Conservation (phyloP, 2,888 invertebrate species). For the Heliconius hortense region DNA sequence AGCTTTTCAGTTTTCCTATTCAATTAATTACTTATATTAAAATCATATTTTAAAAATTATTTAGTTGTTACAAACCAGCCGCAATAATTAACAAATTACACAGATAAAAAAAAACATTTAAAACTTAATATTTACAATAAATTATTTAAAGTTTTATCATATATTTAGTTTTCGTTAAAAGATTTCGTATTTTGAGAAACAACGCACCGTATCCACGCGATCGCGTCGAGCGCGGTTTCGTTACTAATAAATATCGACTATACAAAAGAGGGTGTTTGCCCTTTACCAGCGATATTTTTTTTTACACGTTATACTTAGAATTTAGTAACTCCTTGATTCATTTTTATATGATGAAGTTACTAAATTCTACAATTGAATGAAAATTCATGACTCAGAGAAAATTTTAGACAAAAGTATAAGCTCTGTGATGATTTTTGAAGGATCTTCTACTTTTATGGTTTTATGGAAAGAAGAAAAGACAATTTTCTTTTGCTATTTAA, state of each 20-base stretch:
- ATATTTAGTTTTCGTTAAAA: slow-evolving; percentile 5
- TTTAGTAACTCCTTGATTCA: neutral
- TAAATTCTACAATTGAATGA: too few relatives aligned
- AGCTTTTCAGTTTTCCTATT: too few relatives aligned
- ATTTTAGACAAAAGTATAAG: too few relatives aligned
- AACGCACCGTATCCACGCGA: slow-evolving; percentile 11
- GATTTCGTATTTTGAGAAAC: neutral
- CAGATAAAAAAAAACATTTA: neutral
- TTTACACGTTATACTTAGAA: neutral
- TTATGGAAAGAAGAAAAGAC: too few relatives aligned
- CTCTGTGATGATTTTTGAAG: too few relatives aligned
- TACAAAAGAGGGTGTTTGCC: slow-evolving; percentile 39
- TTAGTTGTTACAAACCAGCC: too few relatives aligned
- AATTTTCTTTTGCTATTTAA: neutral
- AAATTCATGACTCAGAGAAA: too few relatives aligned
- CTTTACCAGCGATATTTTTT: slow-evolving; percentile 27
- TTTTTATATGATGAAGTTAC: neutral
- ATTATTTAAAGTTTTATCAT: neutral
- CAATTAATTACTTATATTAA: too few relatives aligned
- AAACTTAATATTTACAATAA: neutral
- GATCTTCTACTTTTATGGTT: too few relatives aligned
- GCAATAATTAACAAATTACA: too few relatives aligned
- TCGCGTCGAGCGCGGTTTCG: slow-evolving; percentile 25
- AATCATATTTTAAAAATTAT: too few relatives aligned
- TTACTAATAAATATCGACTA: slow-evolving; percentile 42